These are phyloP conservation scores for Barypeithes pellucidus DNA, from an alignment of 2,888 invertebrate genomes.

Conservation along the genomic window DNA sequence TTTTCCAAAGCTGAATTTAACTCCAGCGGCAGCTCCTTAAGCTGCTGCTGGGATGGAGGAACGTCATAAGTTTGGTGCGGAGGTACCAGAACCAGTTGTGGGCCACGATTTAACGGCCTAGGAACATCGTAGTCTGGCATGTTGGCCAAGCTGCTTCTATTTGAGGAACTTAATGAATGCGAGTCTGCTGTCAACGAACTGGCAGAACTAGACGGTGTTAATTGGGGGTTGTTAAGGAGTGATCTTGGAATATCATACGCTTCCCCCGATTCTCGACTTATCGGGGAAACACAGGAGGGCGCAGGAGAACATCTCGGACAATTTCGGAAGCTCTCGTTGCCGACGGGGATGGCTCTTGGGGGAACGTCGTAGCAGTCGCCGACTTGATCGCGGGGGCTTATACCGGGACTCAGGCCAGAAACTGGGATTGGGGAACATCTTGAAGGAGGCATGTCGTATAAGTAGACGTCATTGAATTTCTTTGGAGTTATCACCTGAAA, in stretches of 20 bases:
- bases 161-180: constrained; percentile 74
- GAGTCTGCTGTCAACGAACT: constrained; percentile 77
- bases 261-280: constrained; percentile 68
- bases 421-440: constrained; percentile 66
- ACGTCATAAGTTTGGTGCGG: constrained; percentile 75
- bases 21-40: constrained; percentile 82
- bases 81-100: constrained; percentile 57
- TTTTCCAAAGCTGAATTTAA: constrained; percentile 84
- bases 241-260: constrained; percentile 81
- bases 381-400: constrained; percentile 59
- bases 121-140: constrained; percentile 84
- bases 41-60: constrained; percentile 66
- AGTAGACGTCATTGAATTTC: constrained; percentile 82
- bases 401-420: constrained; percentile 65
- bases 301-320: constrained; percentile 72
- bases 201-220: constrained; percentile 70
- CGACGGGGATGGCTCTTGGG: constrained; percentile 76
- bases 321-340: constrained; percentile 73
- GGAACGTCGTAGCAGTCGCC: constrained; percentile 77
- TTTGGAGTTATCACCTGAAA: constrained; percentile 80
- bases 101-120: constrained; percentile 70
- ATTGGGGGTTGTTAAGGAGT: constrained; percentile 59
- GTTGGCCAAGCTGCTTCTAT: constrained; percentile 69
- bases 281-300: constrained; percentile 70
- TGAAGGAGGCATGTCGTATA: constrained; percentile 78